Base-by-base conservation (phyloP, 2,888 invertebrate genomes). In the Synanthedon andrenaeformis region DNA sequence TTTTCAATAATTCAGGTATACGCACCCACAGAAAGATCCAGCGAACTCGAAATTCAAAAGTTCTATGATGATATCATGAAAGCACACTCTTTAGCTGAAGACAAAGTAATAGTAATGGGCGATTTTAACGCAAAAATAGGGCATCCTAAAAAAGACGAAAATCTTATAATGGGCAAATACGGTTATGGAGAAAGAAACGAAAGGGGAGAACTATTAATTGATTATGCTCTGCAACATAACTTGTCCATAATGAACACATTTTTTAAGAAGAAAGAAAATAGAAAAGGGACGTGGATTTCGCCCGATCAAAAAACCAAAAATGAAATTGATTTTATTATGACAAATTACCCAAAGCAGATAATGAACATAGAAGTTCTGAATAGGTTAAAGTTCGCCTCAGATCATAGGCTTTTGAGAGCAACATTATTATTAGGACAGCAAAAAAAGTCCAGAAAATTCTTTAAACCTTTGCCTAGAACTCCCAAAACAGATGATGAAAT, bases 391-490 rank as follows among this genome's bases (percentile, higher is more conserved):
- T 42, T 42, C 42, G 11, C 42, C 3, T 12, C 42, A n/a, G 42
- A 42, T 42, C 42, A 42, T n/a, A 42, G 42, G 4, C 42, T 42
- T 42, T 10, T 42, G 0, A 42, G 42, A 42, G 42, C 42, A 51
- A 48, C 51, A 14, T 11, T 54, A 28, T 42, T 14, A 4, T 14
- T 48, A 19, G 14, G 17, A 4, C 17, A 17, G 53, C 49, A 42
- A 12, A 55, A 53, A 51, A 57, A 41, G 28, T 57, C 51, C 13
- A 49, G 54, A 49, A 56, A 35, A 51, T 11, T n/a, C 10, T 56
- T 56, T 19, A 50, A 54, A 13, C 8, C 45, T 45, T 23, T 19
- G 10, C 5, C 48, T 35, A 55, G 23, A 10, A 3, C 5, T 19
- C 42, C 3, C 45, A 51, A 41, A 23, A 14, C 42, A 41, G 42